Evolutionary conservation across 2,797 vertebrate species (phyloP), one percentile per base, ranked within the genome.

Genomic region (Oceanodroma leucorhoa): DNA sequence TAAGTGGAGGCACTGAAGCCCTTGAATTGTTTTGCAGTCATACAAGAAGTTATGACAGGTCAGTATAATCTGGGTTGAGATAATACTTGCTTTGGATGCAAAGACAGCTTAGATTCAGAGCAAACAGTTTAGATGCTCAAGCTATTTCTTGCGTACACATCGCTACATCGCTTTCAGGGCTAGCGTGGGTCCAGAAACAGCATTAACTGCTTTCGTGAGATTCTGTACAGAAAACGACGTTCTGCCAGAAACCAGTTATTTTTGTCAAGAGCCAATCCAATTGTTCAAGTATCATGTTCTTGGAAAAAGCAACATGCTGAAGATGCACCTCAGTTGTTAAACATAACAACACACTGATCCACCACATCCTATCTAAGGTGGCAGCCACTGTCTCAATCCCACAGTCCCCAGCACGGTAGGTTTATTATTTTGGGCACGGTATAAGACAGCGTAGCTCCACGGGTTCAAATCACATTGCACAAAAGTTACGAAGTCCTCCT

Each of bases 331-430:
- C 14, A 22, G 24, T 0, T 36, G 22, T 23, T 85, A 64, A 60
- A 72, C 14, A 13, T 0, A 2, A 53, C 21, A 69, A 14, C 24
- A 46, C 13, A 43, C 0, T 10, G 14, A 76, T 36, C 54, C 1
- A 76, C 14, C 1, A 1, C 0, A 0, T 53, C 29, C 67, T 20
- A 17, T 1, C 8, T 64, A 65, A 48, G 8, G 14, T 10, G 79
- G n/a, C 41, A 70, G 55, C 27, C 29, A 40, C 41, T 36, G 17
- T 36, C 22, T 55, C 22, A 53, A 34, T 3, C 19, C 26, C 57
- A 32, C 1, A 76, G 30, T 32, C 14, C 29, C 43, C 38, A 46
- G 55, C 4, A 3, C 5, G 8, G 58, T 2, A 27, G 13, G 24
- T 20, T 54, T 34, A 24, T 27, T 48, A 58, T 32, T 58, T 46